Evolutionary conservation across 2,888 invertebrate genomes (phyloP).

Genomic region (Nomada ferruginata): DNA sequence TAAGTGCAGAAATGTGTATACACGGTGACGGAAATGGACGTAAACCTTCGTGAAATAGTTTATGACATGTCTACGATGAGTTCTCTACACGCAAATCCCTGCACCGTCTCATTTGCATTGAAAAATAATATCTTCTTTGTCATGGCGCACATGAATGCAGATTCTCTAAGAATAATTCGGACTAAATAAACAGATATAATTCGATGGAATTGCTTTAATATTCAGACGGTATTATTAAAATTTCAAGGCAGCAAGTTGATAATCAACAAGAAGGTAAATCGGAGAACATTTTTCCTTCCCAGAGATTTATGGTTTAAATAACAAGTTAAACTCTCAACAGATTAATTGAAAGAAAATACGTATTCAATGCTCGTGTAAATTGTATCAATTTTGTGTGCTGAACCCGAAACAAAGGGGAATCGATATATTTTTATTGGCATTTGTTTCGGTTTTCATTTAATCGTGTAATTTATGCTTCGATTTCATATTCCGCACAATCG

Average conservation of each 20-base stretch:
- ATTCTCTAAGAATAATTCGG: neutral
- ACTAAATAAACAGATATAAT: too few species aligned
- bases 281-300: too few species aligned
- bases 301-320: neutral
- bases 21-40: slow-evolving; percentile 51
- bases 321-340: neutral
- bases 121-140: neutral
- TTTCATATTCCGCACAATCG: slow-evolving; percentile 41
- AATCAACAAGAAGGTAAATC: too few species aligned
- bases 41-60: slow-evolving; percentile 45
- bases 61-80: slow-evolving; percentile 23
- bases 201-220: too few species aligned
- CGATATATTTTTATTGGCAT: slow-evolving; percentile 50
- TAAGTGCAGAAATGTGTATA: slow-evolving; percentile 63
- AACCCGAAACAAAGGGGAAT: slow-evolving; percentile 29
- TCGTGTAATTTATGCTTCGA: slow-evolving; percentile 55
- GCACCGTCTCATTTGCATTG: neutral
- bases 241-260: too few species aligned
- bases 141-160: neutral
- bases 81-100: slow-evolving; percentile 28
- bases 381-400: too few species aligned
- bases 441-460: slow-evolving; percentile 49
- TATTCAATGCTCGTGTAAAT: neutral
- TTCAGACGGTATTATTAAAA: too few species aligned
- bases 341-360: neutral